These are phyloP conservation scores for Sipha flava DNA, from an alignment of 1,140 invertebrate genomes.

Conservation along the genomic window DNA sequence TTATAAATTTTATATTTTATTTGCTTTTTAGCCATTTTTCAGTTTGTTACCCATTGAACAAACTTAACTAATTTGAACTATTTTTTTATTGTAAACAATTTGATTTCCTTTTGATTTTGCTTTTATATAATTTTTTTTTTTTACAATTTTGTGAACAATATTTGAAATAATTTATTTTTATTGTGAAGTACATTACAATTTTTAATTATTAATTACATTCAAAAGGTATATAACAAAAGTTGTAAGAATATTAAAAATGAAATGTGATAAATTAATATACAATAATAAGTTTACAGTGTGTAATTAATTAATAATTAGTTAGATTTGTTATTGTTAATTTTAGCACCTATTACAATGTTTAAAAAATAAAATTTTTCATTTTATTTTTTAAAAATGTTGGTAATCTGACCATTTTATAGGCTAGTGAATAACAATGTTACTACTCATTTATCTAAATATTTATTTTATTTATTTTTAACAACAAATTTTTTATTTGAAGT, in stretches of 20 bases:
- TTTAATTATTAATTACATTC: not conserved
- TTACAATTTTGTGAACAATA: not conserved
- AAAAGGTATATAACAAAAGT: not conserved
- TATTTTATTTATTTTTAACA: not conserved
- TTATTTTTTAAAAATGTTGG: not conserved
- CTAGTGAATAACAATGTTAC: not conserved
- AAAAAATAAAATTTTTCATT: not conserved
- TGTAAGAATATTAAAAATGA: not conserved
- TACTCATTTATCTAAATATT: not conserved
- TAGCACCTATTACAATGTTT: not conserved
- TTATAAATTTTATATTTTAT: conserved; percentile 27
- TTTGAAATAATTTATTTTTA: not conserved
- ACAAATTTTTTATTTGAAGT: not conserved
- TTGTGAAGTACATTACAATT: not conserved
- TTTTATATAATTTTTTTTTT: not conserved
- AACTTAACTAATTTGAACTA: conserved; percentile 24
- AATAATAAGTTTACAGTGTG: not conserved
- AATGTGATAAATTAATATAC: not conserved
- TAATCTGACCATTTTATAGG: not conserved
- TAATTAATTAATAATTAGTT: not conserved
- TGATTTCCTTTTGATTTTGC: not conserved
- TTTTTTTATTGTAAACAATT: conserved; percentile 5
- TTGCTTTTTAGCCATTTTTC: conserved; percentile 17
- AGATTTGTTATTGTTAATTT: not conserved
- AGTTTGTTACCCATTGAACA: conserved; percentile 28